These are phyloP conservation scores for Apeltes quadracus DNA, from an alignment of 2,113 vertebrate species.

Conservation along the genomic window DNA sequence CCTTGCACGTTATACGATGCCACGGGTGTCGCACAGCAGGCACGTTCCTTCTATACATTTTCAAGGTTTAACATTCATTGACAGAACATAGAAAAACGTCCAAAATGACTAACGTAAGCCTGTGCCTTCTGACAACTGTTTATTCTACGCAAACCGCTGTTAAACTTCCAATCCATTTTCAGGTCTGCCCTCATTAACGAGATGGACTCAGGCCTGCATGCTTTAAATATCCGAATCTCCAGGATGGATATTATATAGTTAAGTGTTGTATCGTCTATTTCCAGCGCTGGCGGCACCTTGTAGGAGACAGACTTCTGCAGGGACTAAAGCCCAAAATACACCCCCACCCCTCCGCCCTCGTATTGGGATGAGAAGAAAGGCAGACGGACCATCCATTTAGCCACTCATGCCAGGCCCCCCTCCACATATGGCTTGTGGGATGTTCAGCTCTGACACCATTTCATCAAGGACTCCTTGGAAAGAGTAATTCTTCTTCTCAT, in stretches of 20 bases:
- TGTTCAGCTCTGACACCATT: constrained; percentile 59
- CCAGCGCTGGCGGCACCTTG: constrained; percentile 42
- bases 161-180: constrained; percentile 43
- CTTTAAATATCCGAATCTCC: constrained; percentile 30
- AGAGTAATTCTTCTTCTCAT: background rate
- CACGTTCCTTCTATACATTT: constrained; percentile 10
- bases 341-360: background rate
- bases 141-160: background rate
- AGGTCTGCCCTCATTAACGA: constrained; percentile 30
- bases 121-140: background rate
- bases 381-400: constrained; percentile 69
- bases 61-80: constrained; percentile 16
- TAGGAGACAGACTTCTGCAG: constrained; percentile 41
- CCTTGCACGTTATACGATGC: constrained; percentile 45
- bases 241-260: constrained; percentile 40
- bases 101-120: constrained; percentile 21
- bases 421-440: constrained; percentile 67
- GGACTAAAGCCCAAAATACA: constrained; percentile 51
- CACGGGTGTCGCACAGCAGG: background rate
- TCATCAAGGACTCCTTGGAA: constrained; percentile 43
- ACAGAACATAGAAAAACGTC: constrained; percentile 9
- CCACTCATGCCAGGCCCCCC: constrained; percentile 48
- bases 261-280: constrained; percentile 47
- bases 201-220: constrained; percentile 2
- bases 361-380: constrained; percentile 55